Conservation (phyloP, 2,888 invertebrate genomes). For the Habrosyne pyritoides region DNA sequence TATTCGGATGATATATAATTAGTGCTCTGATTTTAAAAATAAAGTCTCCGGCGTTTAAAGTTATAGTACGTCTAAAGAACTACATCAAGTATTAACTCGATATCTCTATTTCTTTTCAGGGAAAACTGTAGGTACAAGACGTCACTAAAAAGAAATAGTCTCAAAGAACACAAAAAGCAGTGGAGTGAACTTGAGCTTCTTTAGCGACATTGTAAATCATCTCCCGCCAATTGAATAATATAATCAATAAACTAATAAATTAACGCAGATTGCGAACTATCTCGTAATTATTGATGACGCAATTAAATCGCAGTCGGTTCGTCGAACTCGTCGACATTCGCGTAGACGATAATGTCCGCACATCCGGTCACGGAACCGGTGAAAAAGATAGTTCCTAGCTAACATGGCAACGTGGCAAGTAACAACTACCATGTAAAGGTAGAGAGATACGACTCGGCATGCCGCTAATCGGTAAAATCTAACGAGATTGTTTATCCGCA, state of each 20-base stretch:
- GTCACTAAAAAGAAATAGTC: too few species aligned
- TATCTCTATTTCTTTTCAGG: too few species aligned
- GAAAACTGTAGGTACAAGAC: too few species aligned
- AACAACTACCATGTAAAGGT: not conserved
- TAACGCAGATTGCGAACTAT: not conserved
- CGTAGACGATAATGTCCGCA: slow-evolving; percentile 21
- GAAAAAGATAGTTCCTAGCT: not conserved
- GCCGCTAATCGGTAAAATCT: slow-evolving; percentile 15
- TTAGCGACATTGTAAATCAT: not conserved
- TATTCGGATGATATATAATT: too few species aligned
- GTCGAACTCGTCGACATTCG: slow-evolving; percentile 16
- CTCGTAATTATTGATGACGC: slow-evolving; percentile 2
- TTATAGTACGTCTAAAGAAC: too few species aligned
- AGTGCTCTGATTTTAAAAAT: too few species aligned
- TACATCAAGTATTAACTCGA: too few species aligned
- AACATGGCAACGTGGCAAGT: not conserved
- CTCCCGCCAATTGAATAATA: not conserved
- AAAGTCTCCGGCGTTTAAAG: too few species aligned
- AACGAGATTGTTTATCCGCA: slow-evolving; percentile 11
- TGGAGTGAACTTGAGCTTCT: not conserved
- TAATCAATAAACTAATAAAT: not conserved
- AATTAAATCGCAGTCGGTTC: slow-evolving; percentile 9
- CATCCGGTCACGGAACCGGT: slow-evolving; percentile 12
- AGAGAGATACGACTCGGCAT: not conserved
- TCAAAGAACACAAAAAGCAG: not conserved